Evolutionary conservation across 2,888 invertebrate species (phyloP).

Genomic region (Eupithecia insigniata): DNA sequence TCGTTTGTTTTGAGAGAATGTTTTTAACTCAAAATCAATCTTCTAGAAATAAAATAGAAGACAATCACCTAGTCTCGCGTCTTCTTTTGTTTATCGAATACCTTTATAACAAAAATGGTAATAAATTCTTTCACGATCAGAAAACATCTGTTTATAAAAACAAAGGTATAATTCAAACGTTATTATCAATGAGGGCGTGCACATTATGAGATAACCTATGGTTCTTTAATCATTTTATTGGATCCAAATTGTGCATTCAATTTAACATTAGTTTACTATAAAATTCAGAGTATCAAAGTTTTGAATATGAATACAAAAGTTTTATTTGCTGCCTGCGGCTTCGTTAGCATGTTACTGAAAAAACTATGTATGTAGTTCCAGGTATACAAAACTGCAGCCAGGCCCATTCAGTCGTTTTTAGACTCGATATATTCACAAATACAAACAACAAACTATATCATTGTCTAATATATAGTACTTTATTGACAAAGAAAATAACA

Average conservation of each 20-base stretch:
- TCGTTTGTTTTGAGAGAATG: no score
- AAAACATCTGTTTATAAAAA: background rate
- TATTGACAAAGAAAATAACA: no score
- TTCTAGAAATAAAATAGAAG: no score
- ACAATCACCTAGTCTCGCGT: no score
- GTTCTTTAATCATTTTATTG: slow-evolving; percentile 14
- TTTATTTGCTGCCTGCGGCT: background rate
- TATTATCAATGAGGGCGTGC: background rate
- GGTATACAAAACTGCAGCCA: background rate
- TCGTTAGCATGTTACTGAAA: background rate
- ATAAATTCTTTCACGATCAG: no score
- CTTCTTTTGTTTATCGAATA: no score
- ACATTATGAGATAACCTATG: slow-evolving; percentile 23
- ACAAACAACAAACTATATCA: no score
- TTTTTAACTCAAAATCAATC: no score
- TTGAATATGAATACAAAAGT: background rate
- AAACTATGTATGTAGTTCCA: background rate
- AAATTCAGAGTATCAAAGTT: background rate
- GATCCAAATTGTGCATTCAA: slow-evolving; percentile 15
- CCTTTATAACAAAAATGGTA: no score
- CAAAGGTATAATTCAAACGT: background rate
- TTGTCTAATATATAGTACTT: no score
- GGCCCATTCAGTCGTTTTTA: background rate
- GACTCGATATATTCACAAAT: no score
- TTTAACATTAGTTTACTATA: slow-evolving; percentile 1